Evolutionary conservation across 2,797 vertebrate genomes (phyloP).

Genomic region (Masticophis lateralis): DNA sequence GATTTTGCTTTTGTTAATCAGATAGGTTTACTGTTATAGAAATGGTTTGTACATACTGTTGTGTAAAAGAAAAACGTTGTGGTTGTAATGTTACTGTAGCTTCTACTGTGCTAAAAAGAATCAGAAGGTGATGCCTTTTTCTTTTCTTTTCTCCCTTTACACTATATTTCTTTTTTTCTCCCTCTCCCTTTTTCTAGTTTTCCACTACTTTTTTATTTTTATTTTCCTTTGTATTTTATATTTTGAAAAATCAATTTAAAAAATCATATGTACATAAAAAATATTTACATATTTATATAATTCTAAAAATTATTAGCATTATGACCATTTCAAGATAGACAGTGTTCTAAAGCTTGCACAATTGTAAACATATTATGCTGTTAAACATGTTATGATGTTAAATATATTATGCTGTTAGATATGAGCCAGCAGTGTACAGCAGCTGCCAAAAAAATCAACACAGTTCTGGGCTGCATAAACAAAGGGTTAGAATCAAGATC

Average conservation of each 20-base stretch:
- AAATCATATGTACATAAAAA: neutral
- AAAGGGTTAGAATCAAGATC: too few relatives aligned
- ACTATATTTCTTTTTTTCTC: neutral
- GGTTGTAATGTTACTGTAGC: too few relatives aligned
- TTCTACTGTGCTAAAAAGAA: too few relatives aligned
- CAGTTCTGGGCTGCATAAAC: too few relatives aligned
- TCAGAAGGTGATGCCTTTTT: too few relatives aligned
- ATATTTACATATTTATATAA: neutral
- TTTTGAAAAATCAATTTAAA: neutral
- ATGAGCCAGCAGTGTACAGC: too few relatives aligned
- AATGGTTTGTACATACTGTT: too few relatives aligned
- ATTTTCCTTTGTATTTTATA: neutral
- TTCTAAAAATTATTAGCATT: neutral
- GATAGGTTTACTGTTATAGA: too few relatives aligned
- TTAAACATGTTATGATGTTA: neutral
- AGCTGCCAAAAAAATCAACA: too few relatives aligned
- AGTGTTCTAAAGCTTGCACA: neutral
- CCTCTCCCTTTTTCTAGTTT: neutral
- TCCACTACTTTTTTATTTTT: neutral
- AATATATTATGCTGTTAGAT: neutral
- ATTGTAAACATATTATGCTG: neutral
- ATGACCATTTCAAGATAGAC: neutral
- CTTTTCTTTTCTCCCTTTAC: too few relatives aligned
- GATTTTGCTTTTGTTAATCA: too few relatives aligned
- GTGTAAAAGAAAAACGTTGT: too few relatives aligned